These are phyloP conservation scores for Chaetura pelagica DNA, from an alignment of 2,113 vertebrate genomes.

Conservation along the genomic window DNA sequence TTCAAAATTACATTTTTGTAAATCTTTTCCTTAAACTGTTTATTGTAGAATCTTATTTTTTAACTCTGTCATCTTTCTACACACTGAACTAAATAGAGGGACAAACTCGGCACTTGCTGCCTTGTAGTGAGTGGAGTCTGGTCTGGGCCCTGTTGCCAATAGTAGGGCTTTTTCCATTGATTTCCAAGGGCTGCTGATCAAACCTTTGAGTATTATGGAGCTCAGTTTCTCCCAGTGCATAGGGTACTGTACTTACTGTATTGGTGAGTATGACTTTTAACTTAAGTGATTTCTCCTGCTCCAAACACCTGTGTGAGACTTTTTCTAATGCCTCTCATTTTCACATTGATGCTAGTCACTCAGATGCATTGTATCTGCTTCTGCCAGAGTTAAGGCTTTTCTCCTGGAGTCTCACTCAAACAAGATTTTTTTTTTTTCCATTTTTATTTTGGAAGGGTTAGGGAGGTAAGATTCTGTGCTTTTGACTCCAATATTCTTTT, in stretches of 20 bases:
- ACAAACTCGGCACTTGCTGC: neutral
- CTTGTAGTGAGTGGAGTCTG: neutral
- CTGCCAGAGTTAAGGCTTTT: neutral
- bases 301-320: neutral
- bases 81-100: neutral
- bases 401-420: neutral
- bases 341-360: neutral
- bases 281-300: neutral
- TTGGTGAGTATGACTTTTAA: neutral
- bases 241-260: neutral
- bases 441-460: neutral
- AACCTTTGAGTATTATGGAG: neutral
- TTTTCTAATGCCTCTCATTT: neutral
- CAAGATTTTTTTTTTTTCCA: neutral
- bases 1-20: neutral
- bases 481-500: constrained; percentile 8
- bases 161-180: neutral
- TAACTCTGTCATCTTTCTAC: neutral
- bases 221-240: neutral
- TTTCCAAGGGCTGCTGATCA: neutral
- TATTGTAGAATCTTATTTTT: neutral
- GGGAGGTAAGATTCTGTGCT: neutral
- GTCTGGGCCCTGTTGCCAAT: neutral
- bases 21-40: neutral
- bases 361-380: neutral